phyloP scores from a whole-genome alignment of 2,888 invertebrate species.

The Meta bourneti region DNA sequence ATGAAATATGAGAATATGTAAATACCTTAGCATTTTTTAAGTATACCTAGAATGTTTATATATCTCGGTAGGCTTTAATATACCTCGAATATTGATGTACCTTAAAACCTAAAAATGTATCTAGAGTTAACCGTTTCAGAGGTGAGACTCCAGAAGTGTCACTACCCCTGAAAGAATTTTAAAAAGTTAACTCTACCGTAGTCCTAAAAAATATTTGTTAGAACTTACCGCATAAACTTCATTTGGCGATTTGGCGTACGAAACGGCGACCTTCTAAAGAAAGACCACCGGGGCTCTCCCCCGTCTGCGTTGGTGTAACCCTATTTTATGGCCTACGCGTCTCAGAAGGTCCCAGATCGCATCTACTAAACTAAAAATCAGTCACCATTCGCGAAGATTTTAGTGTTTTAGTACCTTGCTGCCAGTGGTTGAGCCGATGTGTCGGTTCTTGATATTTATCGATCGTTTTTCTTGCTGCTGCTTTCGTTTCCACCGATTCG shows the following conservation, averaged over 20 bases:
- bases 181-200: no score
- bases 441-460: constrained; percentile 27
- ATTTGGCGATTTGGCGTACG: neutral
- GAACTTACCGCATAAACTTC: neutral
- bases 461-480: neutral
- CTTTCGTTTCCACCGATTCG: constrained; percentile 8
- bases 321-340: constrained; percentile 39
- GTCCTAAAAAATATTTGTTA: no score
- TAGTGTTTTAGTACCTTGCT: constrained; percentile 24
- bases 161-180: no score
- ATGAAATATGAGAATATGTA: no score
- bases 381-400: constrained; percentile 44
- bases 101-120: no score
- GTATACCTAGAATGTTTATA: no score
- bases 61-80: no score
- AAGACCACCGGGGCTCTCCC: no score
- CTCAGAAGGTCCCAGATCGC: constrained; percentile 50
- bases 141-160: no score
- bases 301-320: constrained; percentile 8
- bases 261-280: neutral
- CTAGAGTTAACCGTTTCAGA: no score
- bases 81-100: no score
- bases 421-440: constrained; percentile 18
- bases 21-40: no score
- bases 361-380: constrained; percentile 59